Conservation (phyloP, 1,140 invertebrate genomes). For the Drosophila fuyamai region DNA sequence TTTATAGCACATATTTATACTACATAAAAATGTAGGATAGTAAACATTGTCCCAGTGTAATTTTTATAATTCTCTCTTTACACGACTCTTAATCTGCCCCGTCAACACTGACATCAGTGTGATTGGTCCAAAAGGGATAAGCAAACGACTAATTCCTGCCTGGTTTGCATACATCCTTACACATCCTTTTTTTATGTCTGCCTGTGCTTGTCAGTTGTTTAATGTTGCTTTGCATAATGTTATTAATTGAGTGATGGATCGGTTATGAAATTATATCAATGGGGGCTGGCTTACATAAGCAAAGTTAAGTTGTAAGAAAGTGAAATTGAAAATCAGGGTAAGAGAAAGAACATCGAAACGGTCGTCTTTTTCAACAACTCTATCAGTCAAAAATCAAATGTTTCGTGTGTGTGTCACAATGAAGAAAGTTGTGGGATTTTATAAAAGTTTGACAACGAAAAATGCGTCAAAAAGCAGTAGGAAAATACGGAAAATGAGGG, state of each 20-base stretch:
- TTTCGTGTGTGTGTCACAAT: conserved; percentile 19
- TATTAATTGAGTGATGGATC: conserved; percentile 48
- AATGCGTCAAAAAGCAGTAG: background rate
- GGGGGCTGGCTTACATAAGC: background rate
- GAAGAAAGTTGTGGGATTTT: conserved; percentile 13
- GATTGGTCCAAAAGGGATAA: conserved; percentile 56
- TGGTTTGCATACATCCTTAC: conserved; percentile 1
- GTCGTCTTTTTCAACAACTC: conserved; percentile 69
- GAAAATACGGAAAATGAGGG: background rate
- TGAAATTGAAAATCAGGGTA: background rate
- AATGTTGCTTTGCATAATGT: conserved; percentile 23
- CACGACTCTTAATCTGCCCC: conserved; percentile 38
- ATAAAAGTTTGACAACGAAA: conserved; percentile 22
- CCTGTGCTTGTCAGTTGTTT: conserved; percentile 18
- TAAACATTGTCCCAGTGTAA: background rate
- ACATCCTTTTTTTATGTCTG: conserved; percentile 3
- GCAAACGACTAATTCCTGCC: conserved; percentile 27
- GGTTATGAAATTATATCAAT: conserved; percentile 32
- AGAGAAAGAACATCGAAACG: conserved; percentile 34
- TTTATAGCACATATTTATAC: too few species aligned
- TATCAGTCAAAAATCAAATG: conserved; percentile 75
- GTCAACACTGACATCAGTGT: conserved; percentile 63
- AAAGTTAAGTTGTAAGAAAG: background rate
- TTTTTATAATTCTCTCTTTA: conserved; percentile 2
- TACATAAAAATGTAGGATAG: background rate